phyloP scores from a whole-genome alignment of 2,888 invertebrate genomes.

The Drosophila recens region DNA sequence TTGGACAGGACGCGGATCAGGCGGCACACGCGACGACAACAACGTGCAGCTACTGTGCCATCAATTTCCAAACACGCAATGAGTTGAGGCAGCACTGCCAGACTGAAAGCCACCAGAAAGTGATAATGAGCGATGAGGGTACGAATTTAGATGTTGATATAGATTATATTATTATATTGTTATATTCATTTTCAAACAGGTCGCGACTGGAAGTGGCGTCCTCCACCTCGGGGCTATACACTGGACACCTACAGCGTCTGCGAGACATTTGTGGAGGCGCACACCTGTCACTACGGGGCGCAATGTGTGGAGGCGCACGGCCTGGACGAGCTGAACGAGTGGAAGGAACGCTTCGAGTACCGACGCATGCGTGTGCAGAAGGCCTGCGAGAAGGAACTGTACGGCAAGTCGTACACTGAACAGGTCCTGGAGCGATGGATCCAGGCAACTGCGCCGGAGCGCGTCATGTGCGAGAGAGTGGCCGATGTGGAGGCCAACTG shows the following conservation, averaged over 20 bases:
- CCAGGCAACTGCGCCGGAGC: conserved; percentile 88
- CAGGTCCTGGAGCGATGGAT: conserved; percentile 89
- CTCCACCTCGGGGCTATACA: conserved; percentile 89
- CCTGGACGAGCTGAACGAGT: conserved; percentile 89
- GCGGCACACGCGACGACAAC: conserved; percentile 56
- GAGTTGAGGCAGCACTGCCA: conserved; percentile 88
- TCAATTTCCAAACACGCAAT: conserved; percentile 86
- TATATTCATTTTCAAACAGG: conserved; percentile 72
- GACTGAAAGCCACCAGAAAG: conserved; percentile 88
- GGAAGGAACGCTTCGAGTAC: conserved; percentile 90
- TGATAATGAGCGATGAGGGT: conserved; percentile 90
- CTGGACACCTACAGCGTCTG: conserved; percentile 89
- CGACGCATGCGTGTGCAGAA: conserved; percentile 88
- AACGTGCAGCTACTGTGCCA: conserved; percentile 87
- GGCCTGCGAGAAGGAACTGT: conserved; percentile 89
- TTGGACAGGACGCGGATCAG: conserved; percentile 46
- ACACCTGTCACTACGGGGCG: conserved; percentile 89
- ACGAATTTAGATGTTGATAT: conserved; percentile 17
- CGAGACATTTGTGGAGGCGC: conserved; percentile 87
- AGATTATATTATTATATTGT: no score
- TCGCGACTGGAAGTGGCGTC: conserved; percentile 89
- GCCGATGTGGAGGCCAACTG: conserved; percentile 87
- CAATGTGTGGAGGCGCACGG: conserved; percentile 92
- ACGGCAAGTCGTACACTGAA: conserved; percentile 87
- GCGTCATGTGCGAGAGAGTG: conserved; percentile 88